phyloP scores from a whole-genome alignment of 2,797 vertebrate species.

The Myotis planiceps region DNA sequence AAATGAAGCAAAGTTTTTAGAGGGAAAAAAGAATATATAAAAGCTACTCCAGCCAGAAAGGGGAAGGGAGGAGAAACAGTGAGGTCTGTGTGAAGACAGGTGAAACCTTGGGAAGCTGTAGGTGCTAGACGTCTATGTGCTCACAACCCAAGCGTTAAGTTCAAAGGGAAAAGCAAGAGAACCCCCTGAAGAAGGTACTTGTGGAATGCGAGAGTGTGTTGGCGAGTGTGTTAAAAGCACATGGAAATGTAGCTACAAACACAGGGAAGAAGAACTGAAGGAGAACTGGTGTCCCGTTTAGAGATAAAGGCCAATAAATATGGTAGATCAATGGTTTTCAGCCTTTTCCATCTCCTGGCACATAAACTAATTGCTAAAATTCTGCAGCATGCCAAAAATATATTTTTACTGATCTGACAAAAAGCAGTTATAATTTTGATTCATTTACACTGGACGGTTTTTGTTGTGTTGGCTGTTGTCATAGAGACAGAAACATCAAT shows the following conservation, averaged over 20 bases:
- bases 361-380: background rate
- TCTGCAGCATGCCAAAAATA: background rate
- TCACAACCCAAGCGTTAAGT: background rate
- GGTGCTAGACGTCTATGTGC: background rate
- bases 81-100: background rate
- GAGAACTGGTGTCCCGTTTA: background rate
- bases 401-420: background rate
- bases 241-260: background rate
- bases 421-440: background rate
- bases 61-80: background rate
- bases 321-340: background rate
- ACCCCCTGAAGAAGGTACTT: background rate
- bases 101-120: background rate
- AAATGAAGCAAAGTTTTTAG: background rate
- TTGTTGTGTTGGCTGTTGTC: background rate
- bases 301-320: background rate
- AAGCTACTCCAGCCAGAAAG: background rate
- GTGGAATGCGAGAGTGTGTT: background rate
- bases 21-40: background rate
- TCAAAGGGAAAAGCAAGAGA: background rate
- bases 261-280: background rate
- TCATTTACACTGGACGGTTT: background rate
- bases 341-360: background rate
- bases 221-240: background rate
- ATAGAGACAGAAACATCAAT: background rate